Evolutionary conservation across 2,888 invertebrate species (phyloP).

Genomic region (Cosmia trapezina): DNA sequence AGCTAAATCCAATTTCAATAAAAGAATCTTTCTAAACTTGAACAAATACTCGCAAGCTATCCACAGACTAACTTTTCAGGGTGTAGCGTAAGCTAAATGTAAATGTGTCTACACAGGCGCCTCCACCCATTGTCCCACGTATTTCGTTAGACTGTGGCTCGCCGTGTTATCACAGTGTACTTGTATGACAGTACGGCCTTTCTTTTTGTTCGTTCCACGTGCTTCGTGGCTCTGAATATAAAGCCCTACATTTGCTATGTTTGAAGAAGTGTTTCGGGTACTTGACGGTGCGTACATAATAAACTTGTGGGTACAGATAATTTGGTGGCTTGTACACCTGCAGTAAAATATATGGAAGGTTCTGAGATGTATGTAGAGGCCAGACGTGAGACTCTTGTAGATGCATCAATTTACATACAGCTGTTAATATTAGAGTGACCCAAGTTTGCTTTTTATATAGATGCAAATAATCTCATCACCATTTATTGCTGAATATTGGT

Average conservation of each 20-base stretch:
- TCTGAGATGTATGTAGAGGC: slow-evolving; percentile 6
- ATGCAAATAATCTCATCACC: not conserved
- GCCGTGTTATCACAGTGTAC: slow-evolving; percentile 67
- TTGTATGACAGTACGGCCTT: slow-evolving; percentile 44
- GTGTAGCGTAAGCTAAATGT: slow-evolving; percentile 25
- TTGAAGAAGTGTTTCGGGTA: slow-evolving; percentile 66
- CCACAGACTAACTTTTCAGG: slow-evolving; percentile 2
- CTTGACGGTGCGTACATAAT: slow-evolving; percentile 15
- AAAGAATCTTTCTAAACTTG: not conserved
- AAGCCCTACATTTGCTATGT: slow-evolving; percentile 69
- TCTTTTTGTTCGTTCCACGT: slow-evolving; percentile 71
- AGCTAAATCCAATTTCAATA: not conserved
- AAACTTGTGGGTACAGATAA: slow-evolving; percentile 21
- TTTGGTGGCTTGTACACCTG: slow-evolving; percentile 7
- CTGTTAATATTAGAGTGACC: slow-evolving; percentile 6
- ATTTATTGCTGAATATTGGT: not conserved
- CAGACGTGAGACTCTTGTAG: slow-evolving; percentile 29
- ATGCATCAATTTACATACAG: slow-evolving; percentile 22
- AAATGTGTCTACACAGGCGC: slow-evolving; percentile 42
- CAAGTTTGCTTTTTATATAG: not conserved
- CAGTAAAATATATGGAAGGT: slow-evolving; percentile 10
- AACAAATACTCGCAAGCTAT: not conserved
- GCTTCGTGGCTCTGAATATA: slow-evolving; percentile 71
- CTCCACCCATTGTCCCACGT: slow-evolving; percentile 67
- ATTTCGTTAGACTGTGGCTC: slow-evolving; percentile 67